Evolutionary conservation across 37 sponge, comb jelly and placozoan genomes (phyloP).

Genomic region (Haliclona indistincta): DNA sequence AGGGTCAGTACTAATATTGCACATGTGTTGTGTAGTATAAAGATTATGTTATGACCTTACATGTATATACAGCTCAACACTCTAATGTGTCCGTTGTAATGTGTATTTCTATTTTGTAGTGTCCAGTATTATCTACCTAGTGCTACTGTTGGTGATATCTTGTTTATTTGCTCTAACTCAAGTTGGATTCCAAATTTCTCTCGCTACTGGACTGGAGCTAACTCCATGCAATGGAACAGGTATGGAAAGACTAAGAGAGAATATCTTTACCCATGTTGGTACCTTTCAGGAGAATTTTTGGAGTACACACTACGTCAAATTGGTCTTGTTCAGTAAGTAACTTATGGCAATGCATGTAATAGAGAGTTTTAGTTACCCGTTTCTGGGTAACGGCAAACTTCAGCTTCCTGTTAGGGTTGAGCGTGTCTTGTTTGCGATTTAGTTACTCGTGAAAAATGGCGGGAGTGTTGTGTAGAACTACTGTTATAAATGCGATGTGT

Average conservation of each 20-base stretch:
- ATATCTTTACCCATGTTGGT: neutral
- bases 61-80: no score
- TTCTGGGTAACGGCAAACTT: constrained; percentile 14
- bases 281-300: neutral
- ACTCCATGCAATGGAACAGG: constrained; percentile 2
- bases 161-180: constrained; percentile 45
- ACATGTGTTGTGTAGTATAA: neutral
- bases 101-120: no score
- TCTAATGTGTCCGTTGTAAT: no score
- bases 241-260: neutral
- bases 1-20: constrained; percentile 29
- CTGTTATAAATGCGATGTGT: no score
- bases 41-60: no score
- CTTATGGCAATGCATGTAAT: neutral
- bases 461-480: no score
- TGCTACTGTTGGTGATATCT: constrained; percentile 32
- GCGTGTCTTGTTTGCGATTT: no score
- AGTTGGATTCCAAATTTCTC: constrained; percentile 61
- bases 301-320: neutral
- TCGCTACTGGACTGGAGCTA: constrained; percentile 21
- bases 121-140: constrained; percentile 14
- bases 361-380: neutral
- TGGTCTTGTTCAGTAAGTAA: constrained; percentile 1
- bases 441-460: no score
- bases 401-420: no score